Evolutionary conservation across 1,140 invertebrate genomes (phyloP), one percentile per base, ranked within the genome.

Genomic region (Radopholus similis): DNA sequence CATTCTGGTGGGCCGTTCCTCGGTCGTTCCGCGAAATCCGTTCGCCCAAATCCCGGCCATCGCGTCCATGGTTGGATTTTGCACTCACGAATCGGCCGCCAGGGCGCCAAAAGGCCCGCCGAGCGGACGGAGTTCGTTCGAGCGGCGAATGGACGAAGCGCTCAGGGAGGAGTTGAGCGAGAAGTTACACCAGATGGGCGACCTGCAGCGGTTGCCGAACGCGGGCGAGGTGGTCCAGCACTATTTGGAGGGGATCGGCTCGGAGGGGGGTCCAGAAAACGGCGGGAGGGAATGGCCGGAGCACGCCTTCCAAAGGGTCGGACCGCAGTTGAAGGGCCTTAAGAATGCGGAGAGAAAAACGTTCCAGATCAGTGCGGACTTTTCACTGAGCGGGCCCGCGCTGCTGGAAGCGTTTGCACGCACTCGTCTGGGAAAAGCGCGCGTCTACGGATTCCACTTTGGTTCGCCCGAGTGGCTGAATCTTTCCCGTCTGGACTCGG

Each of bases 281-380:
- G 59, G 47, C 21, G 5, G 30, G 18, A 62, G 30, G 18, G 13
- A 62, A 26, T 47, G 18, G 13, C 37, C 4, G 1, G 59, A 62
- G 5, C 34, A 37, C 1, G 8, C 26, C 8, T 34, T 30, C 37
- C 28, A 47, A 58, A 34, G 34, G 13, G 34, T 30, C 28, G 4
- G 35, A 8, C 4, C 35, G 5, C 21, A 15, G 26, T 42, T 13
- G n/a, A n/a, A n/a, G n/a, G n/a, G n/a, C n/a, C n/a, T n/a, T n/a
- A n/a, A n/a, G n/a, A n/a, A n/a, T n/a, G n/a, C 28, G n/a, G n/a
- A 21, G 26, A 30, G 18, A 18, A 55, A 11, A 18, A 35, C 18
- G 54, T 28, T n/a, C 9, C 40, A 59, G 59, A 62, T 62, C 30
- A 32, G 18, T 4, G 47, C 59, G 8, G 59, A 62, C 32, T 62